Evolutionary conservation across 2,797 vertebrate genomes (phyloP).

Genomic region (Esox masquinongy): DNA sequence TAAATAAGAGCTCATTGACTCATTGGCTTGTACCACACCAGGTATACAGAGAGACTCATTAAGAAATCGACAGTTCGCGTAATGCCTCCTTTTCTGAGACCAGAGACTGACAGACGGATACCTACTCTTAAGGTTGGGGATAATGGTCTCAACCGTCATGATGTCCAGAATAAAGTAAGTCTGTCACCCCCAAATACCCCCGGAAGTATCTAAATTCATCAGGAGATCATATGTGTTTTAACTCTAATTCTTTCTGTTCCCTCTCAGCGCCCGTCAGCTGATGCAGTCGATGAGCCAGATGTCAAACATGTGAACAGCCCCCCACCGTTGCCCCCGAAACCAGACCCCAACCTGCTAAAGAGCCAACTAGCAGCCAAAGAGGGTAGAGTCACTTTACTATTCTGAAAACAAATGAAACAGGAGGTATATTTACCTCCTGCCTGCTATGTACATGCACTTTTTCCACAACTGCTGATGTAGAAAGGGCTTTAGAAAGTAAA

Average conservation of each 20-base stretch:
- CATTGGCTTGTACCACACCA: conserved; percentile 45
- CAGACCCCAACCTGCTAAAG: conserved; percentile 83
- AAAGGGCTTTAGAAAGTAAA: no score
- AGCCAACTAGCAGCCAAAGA: conserved; percentile 78
- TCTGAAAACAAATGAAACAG: not conserved
- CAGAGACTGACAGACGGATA: conserved; percentile 79
- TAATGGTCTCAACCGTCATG: conserved; percentile 83
- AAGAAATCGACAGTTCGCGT: conserved; percentile 73
- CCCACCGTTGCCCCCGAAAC: conserved; percentile 85
- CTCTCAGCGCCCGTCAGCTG: conserved; percentile 72
- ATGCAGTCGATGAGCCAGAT: conserved; percentile 82
- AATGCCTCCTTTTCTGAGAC: conserved; percentile 88
- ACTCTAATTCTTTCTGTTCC: conserved; percentile 23
- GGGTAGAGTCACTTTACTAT: conserved; percentile 65
- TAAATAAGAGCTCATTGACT: not conserved
- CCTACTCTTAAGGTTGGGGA: conserved; percentile 83
- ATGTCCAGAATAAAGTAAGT: conserved; percentile 82
- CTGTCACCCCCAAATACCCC: not conserved
- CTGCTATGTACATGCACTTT: no score
- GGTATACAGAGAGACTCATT: conserved; percentile 81
- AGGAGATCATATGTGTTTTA: conserved; percentile 4
- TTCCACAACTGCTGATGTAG: no score
- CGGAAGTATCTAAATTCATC: conserved; percentile 4
- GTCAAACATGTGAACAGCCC: conserved; percentile 79
- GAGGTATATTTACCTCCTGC: not conserved